Base-by-base conservation (phyloP, 2,113 vertebrate genomes). In the Ranitomeya imitator region DNA sequence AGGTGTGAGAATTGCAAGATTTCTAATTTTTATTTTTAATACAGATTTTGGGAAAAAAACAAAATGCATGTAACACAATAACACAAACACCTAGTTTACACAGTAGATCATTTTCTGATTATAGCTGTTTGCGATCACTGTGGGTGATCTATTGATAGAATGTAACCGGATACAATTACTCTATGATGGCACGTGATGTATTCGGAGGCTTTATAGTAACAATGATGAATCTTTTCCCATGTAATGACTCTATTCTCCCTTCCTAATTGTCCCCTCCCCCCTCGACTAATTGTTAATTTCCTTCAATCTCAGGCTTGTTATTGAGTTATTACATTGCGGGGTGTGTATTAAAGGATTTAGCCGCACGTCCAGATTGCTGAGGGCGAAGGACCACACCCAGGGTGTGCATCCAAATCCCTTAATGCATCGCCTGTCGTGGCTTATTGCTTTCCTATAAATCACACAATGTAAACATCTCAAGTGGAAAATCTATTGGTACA, bases 401-500 rank as follows among this genome's bases (percentile, higher is more conserved):
- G 81, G 87, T 45, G 81, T 78, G 60, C 23, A 84, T 78, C 37
- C 5, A 4, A 88, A 88, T 84, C 87, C 87, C 60, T 84, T 88
- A 88, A 88, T 88, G 81, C 78, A 16, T 15, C 19, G 45, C 45
- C 87, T 84, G 87, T 84, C 81, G 51, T 74, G 80, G 83, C 80
- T 52, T 88, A 83, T 83, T 83, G 86, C 86, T 81, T 84, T 79
- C 87, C 37, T 74, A 84, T 78, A 88, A 78, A 84, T 78, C 81
- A 78, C 73, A 67, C 31, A 65, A 84, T 88, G 81, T 84, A 84
- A 88, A 88, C 87, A 84, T 67, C 71, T 88, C 73, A 88, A 88
- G 87, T 88, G 87, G 87, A 88, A 88, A 78, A 88, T 76, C 87
- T 84, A 88, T 78, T 84, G 73, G 81, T 84, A 88, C 73, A 84